Conservation (phyloP, 1,140 invertebrate genomes). For the Carposina sasakii region DNA sequence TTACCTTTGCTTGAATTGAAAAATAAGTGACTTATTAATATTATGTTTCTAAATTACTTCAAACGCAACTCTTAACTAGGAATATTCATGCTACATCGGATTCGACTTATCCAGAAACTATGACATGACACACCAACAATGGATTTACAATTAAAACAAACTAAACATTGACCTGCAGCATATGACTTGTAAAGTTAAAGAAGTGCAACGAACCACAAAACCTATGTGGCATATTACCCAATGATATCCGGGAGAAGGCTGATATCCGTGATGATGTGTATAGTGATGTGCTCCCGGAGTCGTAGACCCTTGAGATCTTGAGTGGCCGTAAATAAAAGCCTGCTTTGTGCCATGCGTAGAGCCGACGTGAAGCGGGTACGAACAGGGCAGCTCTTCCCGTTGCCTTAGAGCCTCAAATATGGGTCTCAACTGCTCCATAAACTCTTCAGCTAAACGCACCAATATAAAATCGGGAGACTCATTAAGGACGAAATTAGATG, state of each 20-base stretch:
- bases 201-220: constrained; percentile 51
- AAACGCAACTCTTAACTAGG: too few species aligned
- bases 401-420: constrained; percentile 93
- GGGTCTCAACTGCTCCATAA: constrained; percentile 93
- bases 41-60: too few species aligned
- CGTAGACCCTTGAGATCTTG: constrained; percentile 66
- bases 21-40: too few species aligned
- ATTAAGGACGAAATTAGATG: constrained; percentile 51
- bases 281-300: constrained; percentile 64
- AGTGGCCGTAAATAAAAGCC: constrained; percentile 71
- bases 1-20: too few species aligned
- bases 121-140: constrained; percentile 22
- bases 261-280: constrained; percentile 65
- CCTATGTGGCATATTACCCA: constrained; percentile 67
- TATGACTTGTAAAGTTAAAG: constrained; percentile 23
- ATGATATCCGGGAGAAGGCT: constrained; percentile 65
- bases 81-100: too few species aligned
- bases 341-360: constrained; percentile 73
- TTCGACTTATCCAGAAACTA: too few species aligned
- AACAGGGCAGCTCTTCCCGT: constrained; percentile 89
- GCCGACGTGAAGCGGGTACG: constrained; percentile 88
- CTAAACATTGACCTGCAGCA: constrained; percentile 33
- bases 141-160: constrained; percentile 43
- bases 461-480: constrained; percentile 63
- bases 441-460: constrained; percentile 87